A percentile compares a stretch with the other conserved stretches of the same genome.
phyloP scores from a whole-genome alignment of 2,888 invertebrate species.

The Habrosyne pyritoides region DNA sequence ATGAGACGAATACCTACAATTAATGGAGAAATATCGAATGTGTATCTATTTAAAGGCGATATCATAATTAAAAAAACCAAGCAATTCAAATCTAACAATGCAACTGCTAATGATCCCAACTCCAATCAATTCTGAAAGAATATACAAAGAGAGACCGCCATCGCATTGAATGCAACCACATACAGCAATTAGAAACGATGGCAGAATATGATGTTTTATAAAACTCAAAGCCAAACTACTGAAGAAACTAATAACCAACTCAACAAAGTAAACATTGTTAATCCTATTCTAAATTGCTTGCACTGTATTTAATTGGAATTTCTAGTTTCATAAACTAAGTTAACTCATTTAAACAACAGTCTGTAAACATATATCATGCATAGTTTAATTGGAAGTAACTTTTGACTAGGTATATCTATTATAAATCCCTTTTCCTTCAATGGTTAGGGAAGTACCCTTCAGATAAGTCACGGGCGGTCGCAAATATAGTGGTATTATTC shows the following conservation, averaged over 20 bases:
- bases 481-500: no score
- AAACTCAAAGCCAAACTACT: conserved; percentile 25
- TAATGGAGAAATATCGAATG: no score
- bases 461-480: background rate
- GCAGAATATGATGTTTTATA: background rate
- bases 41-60: no score
- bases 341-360: conserved; percentile 33
- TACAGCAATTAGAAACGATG: background rate
- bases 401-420: background rate
- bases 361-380: conserved; percentile 21
- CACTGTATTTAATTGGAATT: conserved; percentile 43
- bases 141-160: no score
- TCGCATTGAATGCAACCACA: background rate
- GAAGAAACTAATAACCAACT: conserved; percentile 33
- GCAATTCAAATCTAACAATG: no score
- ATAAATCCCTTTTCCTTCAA: background rate
- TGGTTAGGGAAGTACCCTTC: background rate
- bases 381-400: background rate
- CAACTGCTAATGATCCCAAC: no score
- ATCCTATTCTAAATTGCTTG: conserved; percentile 35
- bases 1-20: no score
- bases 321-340: conserved; percentile 40
- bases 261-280: conserved; percentile 28
- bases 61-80: no score
- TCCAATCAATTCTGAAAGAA: no score